Evolutionary conservation across 2,113 vertebrate genomes (phyloP).

Genomic region (Zosterops hypoxanthus): DNA sequence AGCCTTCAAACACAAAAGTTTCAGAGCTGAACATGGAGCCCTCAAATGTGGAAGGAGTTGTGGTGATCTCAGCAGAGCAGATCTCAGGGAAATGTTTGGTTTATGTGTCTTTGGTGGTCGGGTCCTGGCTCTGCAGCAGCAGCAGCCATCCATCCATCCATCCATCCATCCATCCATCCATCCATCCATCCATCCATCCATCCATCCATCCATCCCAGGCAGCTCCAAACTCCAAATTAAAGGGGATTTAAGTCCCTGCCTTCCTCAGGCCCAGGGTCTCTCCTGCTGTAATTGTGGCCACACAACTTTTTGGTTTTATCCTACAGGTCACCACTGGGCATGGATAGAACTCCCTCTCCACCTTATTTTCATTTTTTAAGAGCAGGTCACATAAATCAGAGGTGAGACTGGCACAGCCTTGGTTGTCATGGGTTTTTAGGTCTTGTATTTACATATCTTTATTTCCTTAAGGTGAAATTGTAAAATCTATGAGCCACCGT

Average conservation of each 20-base stretch:
- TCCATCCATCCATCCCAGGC: neutral
- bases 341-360: neutral
- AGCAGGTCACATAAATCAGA: neutral
- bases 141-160: too few relatives aligned
- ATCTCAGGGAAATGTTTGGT: neutral
- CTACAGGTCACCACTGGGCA: neutral
- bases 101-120: neutral
- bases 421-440: neutral
- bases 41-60: neutral
- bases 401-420: neutral
- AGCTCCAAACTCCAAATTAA: neutral
- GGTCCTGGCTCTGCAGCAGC: rapidly evolving
- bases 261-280: neutral
- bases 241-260: neutral
- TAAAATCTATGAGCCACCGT: neutral
- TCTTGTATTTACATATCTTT: neutral
- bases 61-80: neutral
- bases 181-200: too few relatives aligned
- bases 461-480: neutral
- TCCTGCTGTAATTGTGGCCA: too few relatives aligned
- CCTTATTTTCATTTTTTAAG: neutral
- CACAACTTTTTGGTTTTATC: neutral
- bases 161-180: too few relatives aligned
- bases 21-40: rapidly evolving
- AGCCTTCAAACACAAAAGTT: neutral